These are phyloP conservation scores for Nomada fucata DNA, from an alignment of 2,888 invertebrate genomes.

Conservation along the genomic window DNA sequence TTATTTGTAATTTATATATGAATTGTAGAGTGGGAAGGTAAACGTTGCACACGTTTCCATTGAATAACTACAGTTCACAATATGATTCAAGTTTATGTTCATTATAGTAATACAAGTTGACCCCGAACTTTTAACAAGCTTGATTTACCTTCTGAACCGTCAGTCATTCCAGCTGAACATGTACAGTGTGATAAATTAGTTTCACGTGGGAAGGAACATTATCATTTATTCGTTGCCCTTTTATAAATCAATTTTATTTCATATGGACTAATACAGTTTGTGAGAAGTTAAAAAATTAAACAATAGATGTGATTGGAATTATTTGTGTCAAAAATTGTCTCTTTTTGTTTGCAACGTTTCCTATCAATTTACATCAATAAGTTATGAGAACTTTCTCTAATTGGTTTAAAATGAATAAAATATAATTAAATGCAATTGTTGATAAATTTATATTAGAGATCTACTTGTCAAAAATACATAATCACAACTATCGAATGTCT, in stretches of 20 bases:
- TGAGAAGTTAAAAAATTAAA: not conserved
- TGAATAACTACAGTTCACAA: not conserved
- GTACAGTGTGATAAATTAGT: slow-evolving; percentile 1
- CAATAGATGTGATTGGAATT: too few species aligned
- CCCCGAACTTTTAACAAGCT: slow-evolving; percentile 16
- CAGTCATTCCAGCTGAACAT: slow-evolving; percentile 1
- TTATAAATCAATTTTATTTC: too few species aligned
- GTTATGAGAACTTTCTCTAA: too few species aligned
- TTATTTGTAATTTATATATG: not conserved
- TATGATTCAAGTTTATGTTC: not conserved
- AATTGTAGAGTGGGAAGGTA: not conserved
- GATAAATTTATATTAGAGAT: not conserved
- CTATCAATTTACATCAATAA: not conserved
- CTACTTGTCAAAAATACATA: not conserved
- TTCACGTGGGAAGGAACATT: not conserved
- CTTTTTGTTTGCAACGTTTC: not conserved
- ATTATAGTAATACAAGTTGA: not conserved
- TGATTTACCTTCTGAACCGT: slow-evolving; percentile 5
- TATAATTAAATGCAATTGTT: not conserved
- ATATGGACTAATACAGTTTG: not conserved
- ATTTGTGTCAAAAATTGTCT: not conserved
- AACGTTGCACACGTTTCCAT: not conserved
- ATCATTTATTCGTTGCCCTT: too few species aligned
- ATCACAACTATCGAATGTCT: not conserved
- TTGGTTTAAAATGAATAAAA: not conserved